Evolutionary conservation across 2,888 invertebrate genomes (phyloP).

Genomic region (Sarcophaga variegata): DNA sequence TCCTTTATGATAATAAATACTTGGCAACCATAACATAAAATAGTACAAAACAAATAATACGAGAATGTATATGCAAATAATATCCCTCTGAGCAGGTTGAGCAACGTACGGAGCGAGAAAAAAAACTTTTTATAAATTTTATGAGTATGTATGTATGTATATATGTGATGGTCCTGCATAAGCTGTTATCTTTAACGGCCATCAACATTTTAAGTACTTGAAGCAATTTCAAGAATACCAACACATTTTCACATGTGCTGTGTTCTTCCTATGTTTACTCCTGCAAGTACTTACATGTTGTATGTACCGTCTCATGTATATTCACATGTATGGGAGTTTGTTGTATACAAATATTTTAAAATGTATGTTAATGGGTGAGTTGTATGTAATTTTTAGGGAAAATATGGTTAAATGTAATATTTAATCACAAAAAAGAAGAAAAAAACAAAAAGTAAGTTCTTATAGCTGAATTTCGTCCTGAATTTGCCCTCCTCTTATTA

Average conservation of each 20-base stretch:
- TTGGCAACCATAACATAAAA: background rate
- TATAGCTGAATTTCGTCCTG: too few relatives aligned
- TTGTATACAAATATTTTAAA: too few relatives aligned
- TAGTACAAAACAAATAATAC: background rate
- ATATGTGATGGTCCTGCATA: background rate
- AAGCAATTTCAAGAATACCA: constrained; percentile 23
- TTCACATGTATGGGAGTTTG: too few relatives aligned
- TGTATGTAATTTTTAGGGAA: too few relatives aligned
- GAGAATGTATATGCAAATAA: background rate
- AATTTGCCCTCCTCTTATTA: background rate
- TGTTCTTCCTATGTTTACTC: background rate
- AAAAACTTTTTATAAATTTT: background rate
- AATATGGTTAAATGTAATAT: too few relatives aligned
- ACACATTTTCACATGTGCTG: background rate
- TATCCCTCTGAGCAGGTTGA: too few relatives aligned
- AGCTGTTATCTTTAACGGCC: constrained; percentile 42
- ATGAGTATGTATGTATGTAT: background rate
- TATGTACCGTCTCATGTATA: too few relatives aligned
- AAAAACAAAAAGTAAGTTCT: too few relatives aligned
- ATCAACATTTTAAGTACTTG: constrained; percentile 45
- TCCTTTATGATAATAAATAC: too few relatives aligned
- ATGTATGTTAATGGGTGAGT: too few relatives aligned
- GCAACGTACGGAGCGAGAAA: background rate
- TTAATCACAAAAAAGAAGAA: too few relatives aligned
- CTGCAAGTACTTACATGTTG: background rate